phyloP scores from a whole-genome alignment of 2,888 invertebrate genomes.

The Athalia rosae region DNA sequence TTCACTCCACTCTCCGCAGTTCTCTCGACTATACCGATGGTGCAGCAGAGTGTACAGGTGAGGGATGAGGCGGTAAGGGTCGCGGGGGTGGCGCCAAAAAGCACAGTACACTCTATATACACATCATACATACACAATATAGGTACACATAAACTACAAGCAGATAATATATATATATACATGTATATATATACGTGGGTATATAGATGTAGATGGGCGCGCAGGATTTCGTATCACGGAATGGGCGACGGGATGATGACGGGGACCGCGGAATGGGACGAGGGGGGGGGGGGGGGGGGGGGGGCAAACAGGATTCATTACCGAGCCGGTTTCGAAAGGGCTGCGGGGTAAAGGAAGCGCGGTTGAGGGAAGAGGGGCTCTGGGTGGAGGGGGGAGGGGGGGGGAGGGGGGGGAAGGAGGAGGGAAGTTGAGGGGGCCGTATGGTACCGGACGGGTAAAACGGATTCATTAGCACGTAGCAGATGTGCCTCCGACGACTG shows the following conservation, averaged over 20 bases:
- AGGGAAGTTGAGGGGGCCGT: constrained; percentile 30
- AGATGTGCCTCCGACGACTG: constrained; percentile 56
- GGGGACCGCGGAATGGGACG: constrained; percentile 10
- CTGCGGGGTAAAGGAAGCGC: constrained; percentile 44
- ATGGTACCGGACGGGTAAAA: constrained; percentile 53
- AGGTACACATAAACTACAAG: background rate
- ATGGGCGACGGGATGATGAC: constrained; percentile 2
- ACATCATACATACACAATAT: background rate
- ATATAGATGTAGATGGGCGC: background rate
- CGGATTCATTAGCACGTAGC: constrained; percentile 63
- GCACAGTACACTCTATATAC: background rate
- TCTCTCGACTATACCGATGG: constrained; percentile 40
- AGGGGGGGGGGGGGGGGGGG: constrained; percentile 46
- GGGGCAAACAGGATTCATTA: constrained; percentile 63
- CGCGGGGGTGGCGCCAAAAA: background rate
- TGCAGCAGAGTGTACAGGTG: constrained; percentile 1
- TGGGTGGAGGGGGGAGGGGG: constrained; percentile 49
- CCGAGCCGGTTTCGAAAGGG: constrained; percentile 51
- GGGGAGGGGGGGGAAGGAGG: constrained; percentile 39
- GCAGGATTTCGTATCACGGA: background rate
- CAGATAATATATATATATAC: background rate
- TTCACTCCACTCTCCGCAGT: too few relatives aligned
- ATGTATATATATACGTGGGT: background rate
- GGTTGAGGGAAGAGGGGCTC: constrained; percentile 48
- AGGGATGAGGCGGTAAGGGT: background rate